A percentile compares a stretch with the other conserved stretches of the same genome.
Conservation (phyloP, 2,113 vertebrate genomes). For the Limanda limanda region DNA sequence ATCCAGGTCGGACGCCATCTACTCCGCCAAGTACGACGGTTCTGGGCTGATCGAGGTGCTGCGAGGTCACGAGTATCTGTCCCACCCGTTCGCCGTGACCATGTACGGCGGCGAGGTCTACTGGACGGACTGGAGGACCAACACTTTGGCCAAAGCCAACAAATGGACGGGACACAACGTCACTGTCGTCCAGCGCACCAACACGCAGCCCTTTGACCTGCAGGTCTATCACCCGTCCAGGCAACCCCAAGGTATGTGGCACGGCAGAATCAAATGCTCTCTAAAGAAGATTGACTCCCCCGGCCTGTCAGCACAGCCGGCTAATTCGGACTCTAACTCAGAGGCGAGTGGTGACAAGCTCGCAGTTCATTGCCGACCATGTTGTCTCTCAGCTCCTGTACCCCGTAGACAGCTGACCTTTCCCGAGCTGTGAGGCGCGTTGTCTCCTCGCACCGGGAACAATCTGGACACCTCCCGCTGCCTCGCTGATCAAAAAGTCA, state of each 20-base stretch:
- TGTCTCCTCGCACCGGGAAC: slow-evolving; percentile 43
- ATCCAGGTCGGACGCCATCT: slow-evolving; percentile 94
- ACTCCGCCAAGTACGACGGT: slow-evolving; percentile 94
- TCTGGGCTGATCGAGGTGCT: slow-evolving; percentile 97
- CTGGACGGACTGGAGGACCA: slow-evolving; percentile 98
- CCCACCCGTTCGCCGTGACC: slow-evolving; percentile 96
- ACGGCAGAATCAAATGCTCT: not conserved
- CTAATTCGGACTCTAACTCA: slow-evolving; percentile 20
- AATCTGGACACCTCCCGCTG: slow-evolving; percentile 46
- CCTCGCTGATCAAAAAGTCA: slow-evolving; percentile 56
- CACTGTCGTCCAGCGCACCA: slow-evolving; percentile 96
- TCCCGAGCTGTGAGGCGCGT: slow-evolving; percentile 37
- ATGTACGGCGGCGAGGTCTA: slow-evolving; percentile 97
- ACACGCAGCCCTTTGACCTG: slow-evolving; percentile 97
- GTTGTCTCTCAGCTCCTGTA: slow-evolving; percentile 39
- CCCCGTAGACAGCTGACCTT: slow-evolving; percentile 65
- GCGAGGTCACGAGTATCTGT: slow-evolving; percentile 95
- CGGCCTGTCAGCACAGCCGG: not conserved
- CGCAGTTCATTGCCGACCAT: slow-evolving; percentile 28
- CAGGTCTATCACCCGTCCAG: slow-evolving; percentile 97
- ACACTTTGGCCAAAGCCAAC: slow-evolving; percentile 97
- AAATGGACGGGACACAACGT: slow-evolving; percentile 98
- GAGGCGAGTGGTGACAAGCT: slow-evolving; percentile 18
- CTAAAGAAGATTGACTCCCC: too few species aligned
- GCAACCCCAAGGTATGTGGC: slow-evolving; percentile 90